These are phyloP conservation scores for Zoanthus gigantus DNA, from an alignment of 92 coral and sea anemone species.

Conservation along the genomic window DNA sequence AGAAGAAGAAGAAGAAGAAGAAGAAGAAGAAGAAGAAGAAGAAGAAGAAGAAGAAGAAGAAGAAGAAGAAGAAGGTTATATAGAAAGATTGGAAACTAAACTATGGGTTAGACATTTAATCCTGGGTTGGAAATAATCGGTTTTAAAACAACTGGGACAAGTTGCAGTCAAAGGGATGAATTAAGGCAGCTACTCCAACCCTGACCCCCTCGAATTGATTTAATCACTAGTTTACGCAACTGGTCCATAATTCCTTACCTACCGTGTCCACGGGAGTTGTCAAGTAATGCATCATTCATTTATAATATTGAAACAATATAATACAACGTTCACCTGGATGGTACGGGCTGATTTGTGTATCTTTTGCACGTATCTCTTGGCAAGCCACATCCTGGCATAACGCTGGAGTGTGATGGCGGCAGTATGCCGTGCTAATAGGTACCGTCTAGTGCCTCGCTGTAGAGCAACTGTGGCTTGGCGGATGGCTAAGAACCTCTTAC, in stretches of 20 bases:
- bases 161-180: no score
- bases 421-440: conserved; percentile 58
- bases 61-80: no score
- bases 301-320: neutral
- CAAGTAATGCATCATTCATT: neutral
- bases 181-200: no score
- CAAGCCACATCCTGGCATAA: conserved; percentile 70
- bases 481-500: conserved; percentile 72
- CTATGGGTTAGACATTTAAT: no score
- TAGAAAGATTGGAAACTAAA: no score
- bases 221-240: neutral
- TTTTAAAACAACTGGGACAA: no score
- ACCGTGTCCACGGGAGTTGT: neutral
- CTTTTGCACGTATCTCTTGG: conserved; percentile 68
- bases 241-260: neutral
- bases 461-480: conserved; percentile 69
- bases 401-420: conserved; percentile 92
- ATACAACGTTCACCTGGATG: conserved; percentile 75
- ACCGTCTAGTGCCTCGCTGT: conserved; percentile 73
- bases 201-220: neutral
- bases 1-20: no score
- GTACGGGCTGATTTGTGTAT: conserved; percentile 69
- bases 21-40: no score
- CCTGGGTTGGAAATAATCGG: no score
- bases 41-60: no score